Base-by-base conservation (phyloP, 2,113 vertebrate genomes). In the Echinops telfairi region DNA sequence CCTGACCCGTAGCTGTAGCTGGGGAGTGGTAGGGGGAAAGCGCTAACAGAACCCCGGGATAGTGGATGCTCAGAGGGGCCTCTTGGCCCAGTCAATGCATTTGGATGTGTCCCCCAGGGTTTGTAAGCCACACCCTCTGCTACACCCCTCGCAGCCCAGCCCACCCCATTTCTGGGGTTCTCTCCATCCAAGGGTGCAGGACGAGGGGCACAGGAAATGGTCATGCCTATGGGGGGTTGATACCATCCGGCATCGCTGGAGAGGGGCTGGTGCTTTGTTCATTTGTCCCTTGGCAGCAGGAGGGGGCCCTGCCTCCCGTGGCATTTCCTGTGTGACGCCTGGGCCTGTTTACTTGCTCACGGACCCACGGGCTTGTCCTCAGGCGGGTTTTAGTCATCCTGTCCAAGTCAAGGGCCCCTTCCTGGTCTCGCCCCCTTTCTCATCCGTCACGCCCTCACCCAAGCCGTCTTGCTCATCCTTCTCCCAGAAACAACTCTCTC, bases 271-370 rank as follows among this genome's bases (percentile, higher is more conserved):
- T 25, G 89, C 31, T 40, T 40, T 40, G 40, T 40, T 40, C 40
- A 40, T 40, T 40, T 40, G 40, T 40, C 40, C 40, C 40, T 40
- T 40, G 40, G n/a, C 0, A 31, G 70, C 20, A 60, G 29, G 60
- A 70, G 14, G 38, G 31, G 47, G 1, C n/a, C 75, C 79, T 10
- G n/a, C 20, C 29, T 71, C n/a, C 8, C 33, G 43, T 6, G 11
- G 16, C 53, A 8, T 77, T 90, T 97, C 58, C 94, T 64, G 53
- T 60, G 66, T 23, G 27, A 91, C 80, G 36, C 80, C 8, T 53
- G 27, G 77, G 78, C 60, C 0, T 43, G 73, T 68, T 70, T 25
- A 0, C 29, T 20, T 86, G 86, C 20, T 73, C 58, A 2, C 53
- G 3, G 81, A 60, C 6, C 47, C 6, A 16, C 62, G 68, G 38